Conservation (phyloP, 2,113 vertebrate genomes). For the Willisornis vidua region DNA sequence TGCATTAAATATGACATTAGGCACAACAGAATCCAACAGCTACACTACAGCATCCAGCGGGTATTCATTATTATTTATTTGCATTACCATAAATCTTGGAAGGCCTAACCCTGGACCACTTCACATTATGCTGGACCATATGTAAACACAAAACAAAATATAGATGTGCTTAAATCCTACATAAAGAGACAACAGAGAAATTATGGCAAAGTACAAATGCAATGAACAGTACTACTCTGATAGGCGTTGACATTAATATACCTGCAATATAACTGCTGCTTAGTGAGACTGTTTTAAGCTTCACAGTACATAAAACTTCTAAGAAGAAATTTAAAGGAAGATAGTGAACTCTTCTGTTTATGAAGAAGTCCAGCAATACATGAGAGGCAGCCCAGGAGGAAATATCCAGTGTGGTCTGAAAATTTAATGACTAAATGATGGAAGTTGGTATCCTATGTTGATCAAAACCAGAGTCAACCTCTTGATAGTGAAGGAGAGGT, state of each 20-base stretch:
- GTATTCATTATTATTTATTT: background rate
- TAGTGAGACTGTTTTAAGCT: background rate
- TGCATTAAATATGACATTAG: background rate
- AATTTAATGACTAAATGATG: background rate
- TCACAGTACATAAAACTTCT: background rate
- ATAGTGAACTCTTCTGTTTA: background rate
- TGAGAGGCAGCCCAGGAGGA: background rate
- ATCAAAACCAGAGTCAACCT: slow-evolving; percentile 29
- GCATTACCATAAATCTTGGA: background rate
- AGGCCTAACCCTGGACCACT: background rate
- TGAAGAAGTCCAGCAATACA: background rate
- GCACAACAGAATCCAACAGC: background rate
- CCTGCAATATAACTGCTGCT: background rate
- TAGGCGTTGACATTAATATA: background rate
- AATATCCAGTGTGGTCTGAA: background rate
- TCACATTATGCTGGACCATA: background rate
- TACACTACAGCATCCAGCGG: background rate
- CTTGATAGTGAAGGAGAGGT: slow-evolving; percentile 16
- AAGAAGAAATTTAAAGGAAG: background rate
- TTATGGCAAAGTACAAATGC: background rate
- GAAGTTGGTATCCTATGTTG: background rate
- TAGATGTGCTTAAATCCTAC: background rate
- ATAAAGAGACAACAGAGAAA: background rate
- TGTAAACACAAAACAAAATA: background rate
- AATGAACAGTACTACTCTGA: background rate